Base-by-base conservation (phyloP, 2,113 vertebrate species). In the Cyprinodon variegatus region DNA sequence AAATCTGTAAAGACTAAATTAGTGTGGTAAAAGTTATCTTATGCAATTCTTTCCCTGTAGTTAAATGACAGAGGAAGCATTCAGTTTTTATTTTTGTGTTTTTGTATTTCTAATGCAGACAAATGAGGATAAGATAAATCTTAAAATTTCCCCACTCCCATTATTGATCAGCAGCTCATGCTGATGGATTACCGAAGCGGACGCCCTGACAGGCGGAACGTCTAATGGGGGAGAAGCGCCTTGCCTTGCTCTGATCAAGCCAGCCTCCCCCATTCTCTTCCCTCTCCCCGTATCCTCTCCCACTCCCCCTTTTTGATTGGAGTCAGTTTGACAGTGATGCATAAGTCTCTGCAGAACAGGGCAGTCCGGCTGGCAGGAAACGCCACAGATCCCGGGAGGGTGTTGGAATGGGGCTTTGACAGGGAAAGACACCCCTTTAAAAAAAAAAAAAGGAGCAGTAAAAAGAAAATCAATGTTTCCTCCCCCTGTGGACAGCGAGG, bases 281-380 rank as follows among this genome's bases (percentile, higher is more conserved):
- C 6, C 46, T 3, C 45, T 40, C 66, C 29, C 65, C 29, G 29
- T 65, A 74, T 57, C 67, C 76, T 36, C 22, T 48, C 64, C 39
- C 69, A 37, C 65, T 61, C 53, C 74, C 46, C 68, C 66, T 70
- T 89, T 91, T 88, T 87, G 86, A 90, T 92, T 84, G 75, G 81
- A 88, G 83, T 90, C 85, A 76, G 83, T 82, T 78, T 92, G 92
- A 92, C 92, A 91, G 88, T 91, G 90, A 91, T 91, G 89, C 87
- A 84, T 88, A 90, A 82, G 82, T 85, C 86, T 78, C 61, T 69
- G 86, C 81, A 73, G 81, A 81, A 61, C 64, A 40, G 71, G 72
- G 83, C 81, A 57, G 76, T 61, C 83, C 71, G 81, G 81, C 73
- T 89, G 89, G 79, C 86, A 88, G 88, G 84, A 90, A 91, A 88